phyloP scores from a whole-genome alignment of 1,140 invertebrate genomes.

The Polypedilum pembai region DNA sequence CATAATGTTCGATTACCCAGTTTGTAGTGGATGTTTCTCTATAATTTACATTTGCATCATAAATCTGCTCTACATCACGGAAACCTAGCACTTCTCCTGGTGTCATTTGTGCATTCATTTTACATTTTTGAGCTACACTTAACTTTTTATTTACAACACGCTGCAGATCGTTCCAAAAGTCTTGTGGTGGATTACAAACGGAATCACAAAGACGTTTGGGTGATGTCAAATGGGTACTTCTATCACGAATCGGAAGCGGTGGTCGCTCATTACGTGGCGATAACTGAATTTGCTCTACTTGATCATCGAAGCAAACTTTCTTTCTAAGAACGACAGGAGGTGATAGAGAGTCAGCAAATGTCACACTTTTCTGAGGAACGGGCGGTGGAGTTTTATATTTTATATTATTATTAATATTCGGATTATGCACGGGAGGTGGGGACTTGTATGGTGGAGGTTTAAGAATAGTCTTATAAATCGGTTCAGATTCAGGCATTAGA shows the following conservation, averaged over 20 bases:
- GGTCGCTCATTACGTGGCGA: constrained; percentile 47
- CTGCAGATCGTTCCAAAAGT: constrained; percentile 80
- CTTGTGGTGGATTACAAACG: constrained; percentile 65
- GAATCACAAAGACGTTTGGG: constrained; percentile 66
- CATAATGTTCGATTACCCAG: constrained; percentile 86
- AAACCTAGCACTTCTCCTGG: constrained; percentile 88
- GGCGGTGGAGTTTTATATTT: constrained; percentile 31
- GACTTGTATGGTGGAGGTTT: constrained; percentile 43
- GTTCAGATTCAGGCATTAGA: constrained; percentile 36
- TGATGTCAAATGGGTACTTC: constrained; percentile 44
- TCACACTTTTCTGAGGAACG: constrained; percentile 38
- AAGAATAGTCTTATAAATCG: constrained; percentile 36
- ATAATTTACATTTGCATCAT: constrained; percentile 46
- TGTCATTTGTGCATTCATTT: constrained; percentile 71
- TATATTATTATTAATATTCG: not conserved
- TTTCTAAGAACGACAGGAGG: constrained; percentile 39
- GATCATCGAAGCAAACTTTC: constrained; percentile 42
- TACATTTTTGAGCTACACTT: constrained; percentile 88
- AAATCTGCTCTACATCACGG: constrained; percentile 49
- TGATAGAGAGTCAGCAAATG: constrained; percentile 39
- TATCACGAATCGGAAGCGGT: constrained; percentile 45
- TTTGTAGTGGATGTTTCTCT: constrained; percentile 77
- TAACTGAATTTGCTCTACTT: constrained; percentile 33
- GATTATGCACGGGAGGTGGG: constrained; percentile 41
- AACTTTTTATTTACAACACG: constrained; percentile 89